Evolutionary conservation across 53 echinoderm and acorn worm genomes (phyloP), one percentile per base, ranked within the genome.

Genomic region (Paracentrotus lividus): DNA sequence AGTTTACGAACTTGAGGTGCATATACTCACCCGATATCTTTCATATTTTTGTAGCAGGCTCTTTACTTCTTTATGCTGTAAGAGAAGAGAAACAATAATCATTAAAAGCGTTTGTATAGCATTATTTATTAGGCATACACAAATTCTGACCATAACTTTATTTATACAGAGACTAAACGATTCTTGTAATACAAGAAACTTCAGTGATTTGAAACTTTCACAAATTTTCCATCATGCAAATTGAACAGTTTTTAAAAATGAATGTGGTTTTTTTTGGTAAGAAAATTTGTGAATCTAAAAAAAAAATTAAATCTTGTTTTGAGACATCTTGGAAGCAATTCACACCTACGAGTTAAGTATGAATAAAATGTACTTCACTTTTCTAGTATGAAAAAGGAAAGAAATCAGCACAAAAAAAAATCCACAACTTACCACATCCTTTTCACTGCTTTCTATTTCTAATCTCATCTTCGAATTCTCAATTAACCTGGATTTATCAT

Each of bases 41-140:
- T 97, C 97, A 96, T 97, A 97, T 44, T 97, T 97, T 94, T 94
- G 94, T 8, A 97, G 93, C 9, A 97, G 90, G 26, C 76, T 58
- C 77, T 96, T 97, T 31, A 97, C 97, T 88, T 97, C 97, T 92
- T 97, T 40, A 90, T 97, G 97, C 97, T 97, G 93, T 27, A 92
- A 66, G 36, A 86, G 45, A 31, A 47, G 13, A 59, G 14, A 89
- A 89, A 24, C 14, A 12, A 88, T 33, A 26, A 49, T 49, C n/a
- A 84, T 49, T 27, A 26, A 49, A 47, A 49, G 47, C 13, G 14
- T 26, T 47, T 15, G 36, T 81, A 87, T 8, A 67, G 31, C 32
- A 13, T 12, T 32, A 67, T 33, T 67, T 15, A 67, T 34, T 31
- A 33, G 32, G 32, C 32, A 67, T 67, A 67, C 32, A 26, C 0